Percentiles rank a stretch among this genome's conserved stretches.
Conservation (phyloP, 1,140 invertebrate genomes). For the Tenebrio molitor region DNA sequence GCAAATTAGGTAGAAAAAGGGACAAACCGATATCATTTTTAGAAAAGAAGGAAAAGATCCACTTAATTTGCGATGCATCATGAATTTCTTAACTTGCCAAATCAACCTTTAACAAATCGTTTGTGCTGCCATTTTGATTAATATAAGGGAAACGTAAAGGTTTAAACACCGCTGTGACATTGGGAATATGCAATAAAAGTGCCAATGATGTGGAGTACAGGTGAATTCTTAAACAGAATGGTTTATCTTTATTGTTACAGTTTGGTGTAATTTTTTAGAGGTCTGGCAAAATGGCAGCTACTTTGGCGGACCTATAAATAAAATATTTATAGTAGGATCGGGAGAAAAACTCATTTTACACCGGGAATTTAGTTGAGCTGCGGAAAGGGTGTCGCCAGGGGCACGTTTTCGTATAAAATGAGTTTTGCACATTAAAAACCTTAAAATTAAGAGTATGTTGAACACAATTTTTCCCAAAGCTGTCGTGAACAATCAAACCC, state of each 20-base stretch:
- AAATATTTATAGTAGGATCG: not conserved
- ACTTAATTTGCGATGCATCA: not conserved
- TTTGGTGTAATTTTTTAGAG: no score
- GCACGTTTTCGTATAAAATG: constrained; percentile 39
- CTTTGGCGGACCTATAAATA: no score
- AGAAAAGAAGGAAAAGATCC: not conserved
- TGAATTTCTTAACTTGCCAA: not conserved
- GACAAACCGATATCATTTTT: not conserved
- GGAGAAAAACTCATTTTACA: constrained; percentile 32
- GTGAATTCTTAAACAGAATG: no score
- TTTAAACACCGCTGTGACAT: not conserved
- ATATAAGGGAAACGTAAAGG: not conserved
- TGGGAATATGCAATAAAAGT: not conserved
- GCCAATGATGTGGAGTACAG: no score
- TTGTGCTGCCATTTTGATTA: not conserved
- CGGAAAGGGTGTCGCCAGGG: constrained; percentile 20
- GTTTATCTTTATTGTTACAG: no score
- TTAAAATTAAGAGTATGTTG: constrained; percentile 31
- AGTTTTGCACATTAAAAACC: constrained; percentile 36
- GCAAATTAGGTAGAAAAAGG: not conserved
- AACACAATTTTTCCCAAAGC: constrained; percentile 34
- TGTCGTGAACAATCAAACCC: constrained; percentile 28
- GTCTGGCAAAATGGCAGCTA: constrained; percentile 20
- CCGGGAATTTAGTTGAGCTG: not conserved
- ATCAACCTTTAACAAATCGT: not conserved